phyloP scores from a whole-genome alignment of 2,113 vertebrate genomes.

The Crocuta crocuta region DNA sequence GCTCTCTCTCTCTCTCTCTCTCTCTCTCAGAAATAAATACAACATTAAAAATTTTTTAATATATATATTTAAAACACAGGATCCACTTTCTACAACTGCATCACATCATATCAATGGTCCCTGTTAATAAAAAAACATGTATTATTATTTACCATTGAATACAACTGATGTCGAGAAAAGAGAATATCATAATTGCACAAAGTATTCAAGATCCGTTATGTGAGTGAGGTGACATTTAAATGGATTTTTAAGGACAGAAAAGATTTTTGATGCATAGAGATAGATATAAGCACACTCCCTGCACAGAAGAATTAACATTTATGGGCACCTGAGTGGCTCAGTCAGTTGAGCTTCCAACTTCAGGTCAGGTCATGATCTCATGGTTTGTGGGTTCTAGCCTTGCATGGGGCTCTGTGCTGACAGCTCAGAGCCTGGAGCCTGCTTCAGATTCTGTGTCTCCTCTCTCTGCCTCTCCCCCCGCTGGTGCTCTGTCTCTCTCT shows the following conservation, averaged over 20 bases:
- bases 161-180: background rate
- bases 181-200: background rate
- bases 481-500: no score
- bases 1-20: no score
- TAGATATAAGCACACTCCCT: background rate
- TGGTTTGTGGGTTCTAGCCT: no score
- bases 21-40: no score
- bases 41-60: no score
- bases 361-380: no score
- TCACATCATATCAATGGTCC: background rate
- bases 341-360: no score
- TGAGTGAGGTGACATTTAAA: conserved; percentile 43
- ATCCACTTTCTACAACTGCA: background rate
- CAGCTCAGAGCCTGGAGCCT: no score
- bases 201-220: conserved; percentile 12
- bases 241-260: background rate
- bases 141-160: conserved; percentile 15
- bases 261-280: background rate
- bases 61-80: background rate
- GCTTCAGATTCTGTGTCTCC: no score
- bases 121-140: background rate
- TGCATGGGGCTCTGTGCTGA: no score
- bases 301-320: background rate
- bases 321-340: background rate
- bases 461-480: no score